Conservation (phyloP, 2,888 invertebrate genomes). For the Volucella inflata region DNA sequence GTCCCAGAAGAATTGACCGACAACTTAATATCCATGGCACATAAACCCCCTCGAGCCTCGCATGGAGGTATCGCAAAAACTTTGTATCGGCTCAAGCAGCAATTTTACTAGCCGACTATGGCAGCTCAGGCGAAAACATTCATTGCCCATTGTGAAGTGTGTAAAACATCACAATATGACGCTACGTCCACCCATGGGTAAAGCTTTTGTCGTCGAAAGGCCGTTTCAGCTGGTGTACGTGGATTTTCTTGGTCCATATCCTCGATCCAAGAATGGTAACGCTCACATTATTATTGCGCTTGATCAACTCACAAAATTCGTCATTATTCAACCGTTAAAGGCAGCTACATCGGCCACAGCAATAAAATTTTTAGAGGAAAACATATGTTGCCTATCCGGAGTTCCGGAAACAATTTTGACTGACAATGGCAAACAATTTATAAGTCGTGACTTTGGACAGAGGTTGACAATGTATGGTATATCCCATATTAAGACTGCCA, state of each 20-base stretch:
- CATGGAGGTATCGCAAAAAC: conserved; percentile 11
- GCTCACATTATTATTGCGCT: no score
- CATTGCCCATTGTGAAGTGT: background rate
- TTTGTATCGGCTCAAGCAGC: background rate
- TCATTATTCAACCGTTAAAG: no score
- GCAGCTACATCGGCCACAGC: no score
- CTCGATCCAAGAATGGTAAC: no score
- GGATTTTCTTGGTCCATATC: no score
- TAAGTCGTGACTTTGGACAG: background rate
- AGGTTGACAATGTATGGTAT: conserved; percentile 44
- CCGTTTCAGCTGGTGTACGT: no score
- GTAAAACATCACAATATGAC: background rate
- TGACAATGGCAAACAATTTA: no score
- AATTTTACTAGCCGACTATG: conserved; percentile 6
- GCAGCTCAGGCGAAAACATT: background rate
- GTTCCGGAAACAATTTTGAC: no score
- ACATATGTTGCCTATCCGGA: background rate
- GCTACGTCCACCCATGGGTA: background rate
- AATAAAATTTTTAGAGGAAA: no score
- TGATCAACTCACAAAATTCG: no score
- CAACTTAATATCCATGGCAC: background rate
- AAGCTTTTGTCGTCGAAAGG: conserved; percentile 7
- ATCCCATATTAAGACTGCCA: conserved; percentile 33
- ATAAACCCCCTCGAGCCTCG: conserved; percentile 22
- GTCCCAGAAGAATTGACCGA: background rate